Evolutionary conservation across 2,113 vertebrate genomes (phyloP).

Genomic region (Cranoglanis bouderius): DNA sequence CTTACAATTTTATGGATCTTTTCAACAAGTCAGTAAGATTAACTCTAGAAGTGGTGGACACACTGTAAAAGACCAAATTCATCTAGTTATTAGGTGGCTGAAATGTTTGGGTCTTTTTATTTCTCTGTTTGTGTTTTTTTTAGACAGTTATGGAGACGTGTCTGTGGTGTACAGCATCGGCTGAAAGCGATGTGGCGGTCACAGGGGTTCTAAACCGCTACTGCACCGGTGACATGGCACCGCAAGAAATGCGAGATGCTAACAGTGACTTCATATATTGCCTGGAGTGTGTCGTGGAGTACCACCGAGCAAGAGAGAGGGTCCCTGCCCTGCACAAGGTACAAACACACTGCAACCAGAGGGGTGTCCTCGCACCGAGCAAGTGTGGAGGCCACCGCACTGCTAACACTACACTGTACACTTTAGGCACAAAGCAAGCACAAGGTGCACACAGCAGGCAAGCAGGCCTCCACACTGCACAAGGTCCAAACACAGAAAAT

Average conservation of each 20-base stretch:
- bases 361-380: background rate
- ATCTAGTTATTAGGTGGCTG: background rate
- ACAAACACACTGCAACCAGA: conserved; percentile 10
- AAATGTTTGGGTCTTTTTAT: background rate
- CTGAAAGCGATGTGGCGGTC: conserved; percentile 53
- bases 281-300: conserved; percentile 81
- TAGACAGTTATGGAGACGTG: conserved; percentile 80
- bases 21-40: background rate
- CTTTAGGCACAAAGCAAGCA: background rate
- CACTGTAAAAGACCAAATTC: background rate
- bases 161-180: conserved; percentile 79
- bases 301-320: conserved; percentile 77
- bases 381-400: background rate
- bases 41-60: background rate
- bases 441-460: background rate
- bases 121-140: conserved; percentile 22
- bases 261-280: conserved; percentile 81
- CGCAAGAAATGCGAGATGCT: conserved; percentile 65
- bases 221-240: conserved; percentile 53
- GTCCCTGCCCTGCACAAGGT: conserved; percentile 77
- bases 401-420: background rate
- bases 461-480: too few relatives aligned
- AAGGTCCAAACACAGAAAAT: too few relatives aligned
- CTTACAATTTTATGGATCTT: background rate
- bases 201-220: conserved; percentile 69